phyloP scores from a whole-genome alignment of 2,888 invertebrate species.

The Mythimna lalbum region DNA sequence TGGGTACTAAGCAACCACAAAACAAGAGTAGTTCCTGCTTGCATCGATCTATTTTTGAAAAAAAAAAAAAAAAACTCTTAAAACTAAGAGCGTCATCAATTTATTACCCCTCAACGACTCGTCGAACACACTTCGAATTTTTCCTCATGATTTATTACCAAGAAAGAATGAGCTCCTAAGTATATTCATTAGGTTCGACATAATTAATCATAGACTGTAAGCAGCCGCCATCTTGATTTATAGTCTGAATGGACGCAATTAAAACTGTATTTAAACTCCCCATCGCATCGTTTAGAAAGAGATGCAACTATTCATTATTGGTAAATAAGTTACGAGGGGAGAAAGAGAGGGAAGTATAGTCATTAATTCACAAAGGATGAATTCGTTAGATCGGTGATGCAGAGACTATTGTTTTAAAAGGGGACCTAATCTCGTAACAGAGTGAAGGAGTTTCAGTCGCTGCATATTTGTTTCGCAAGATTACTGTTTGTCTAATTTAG shows the following conservation, averaged over 20 bases:
- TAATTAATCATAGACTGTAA: conserved; percentile 32
- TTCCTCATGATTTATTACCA: background rate
- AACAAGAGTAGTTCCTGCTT: too few species aligned
- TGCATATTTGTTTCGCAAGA: background rate
- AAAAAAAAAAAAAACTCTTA: too few species aligned
- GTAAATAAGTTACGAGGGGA: background rate
- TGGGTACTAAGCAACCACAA: too few species aligned
- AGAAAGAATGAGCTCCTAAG: background rate
- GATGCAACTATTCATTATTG: conserved; percentile 15
- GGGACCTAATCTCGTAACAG: background rate
- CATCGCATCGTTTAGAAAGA: conserved; percentile 7
- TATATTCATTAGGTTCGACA: conserved; percentile 24
- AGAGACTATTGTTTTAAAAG: background rate
- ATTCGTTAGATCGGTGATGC: conserved; percentile 7
- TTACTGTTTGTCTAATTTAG: background rate
- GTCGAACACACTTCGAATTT: background rate
- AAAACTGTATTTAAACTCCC: conserved; percentile 39
- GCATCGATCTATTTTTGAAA: too few species aligned
- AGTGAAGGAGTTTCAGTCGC: background rate
- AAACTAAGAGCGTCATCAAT: background rate
- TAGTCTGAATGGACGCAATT: conserved; percentile 48
- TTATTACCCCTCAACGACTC: background rate
- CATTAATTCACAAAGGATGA: conserved; percentile 24
- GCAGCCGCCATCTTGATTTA: conserved; percentile 28
- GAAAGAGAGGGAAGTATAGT: conserved; percentile 9